Percentiles rank a stretch among this genome's conserved stretches.
Conservation (phyloP, 2,797 vertebrate species). For the Halcyon chelicuti region DNA sequence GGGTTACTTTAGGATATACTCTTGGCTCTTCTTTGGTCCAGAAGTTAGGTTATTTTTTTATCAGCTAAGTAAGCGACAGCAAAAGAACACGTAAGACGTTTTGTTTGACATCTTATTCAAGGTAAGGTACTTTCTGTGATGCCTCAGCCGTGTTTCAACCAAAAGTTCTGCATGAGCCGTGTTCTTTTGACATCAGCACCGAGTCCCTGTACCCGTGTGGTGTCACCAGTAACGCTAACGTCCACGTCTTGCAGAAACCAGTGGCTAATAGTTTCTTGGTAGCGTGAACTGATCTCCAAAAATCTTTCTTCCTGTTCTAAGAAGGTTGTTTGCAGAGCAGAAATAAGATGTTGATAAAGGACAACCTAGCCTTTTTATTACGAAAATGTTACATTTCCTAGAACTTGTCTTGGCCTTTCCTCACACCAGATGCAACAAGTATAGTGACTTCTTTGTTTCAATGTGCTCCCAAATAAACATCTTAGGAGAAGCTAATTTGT, state of each 20-base stretch:
- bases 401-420: too few species aligned
- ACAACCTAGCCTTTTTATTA: too few species aligned
- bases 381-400: too few species aligned
- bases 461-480: not conserved
- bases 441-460: too few species aligned
- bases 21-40: not conserved
- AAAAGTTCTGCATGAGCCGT: not conserved
- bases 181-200: not conserved
- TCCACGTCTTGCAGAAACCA: not conserved
- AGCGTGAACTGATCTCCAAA: not conserved
- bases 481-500: not conserved
- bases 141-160: not conserved
- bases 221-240: not conserved
- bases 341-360: not conserved
- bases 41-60: not conserved
- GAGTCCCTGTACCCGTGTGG: not conserved
- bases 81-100: not conserved
- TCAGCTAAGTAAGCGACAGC: not conserved
- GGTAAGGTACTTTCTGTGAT: not conserved
- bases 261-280: not conserved
- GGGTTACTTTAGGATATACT: not conserved
- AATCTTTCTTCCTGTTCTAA: not conserved
- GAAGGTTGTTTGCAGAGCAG: not conserved
- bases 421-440: too few species aligned
- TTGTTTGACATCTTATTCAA: not conserved